phyloP scores from a whole-genome alignment of 2,797 vertebrate genomes.

The Microchirus variegatus region DNA sequence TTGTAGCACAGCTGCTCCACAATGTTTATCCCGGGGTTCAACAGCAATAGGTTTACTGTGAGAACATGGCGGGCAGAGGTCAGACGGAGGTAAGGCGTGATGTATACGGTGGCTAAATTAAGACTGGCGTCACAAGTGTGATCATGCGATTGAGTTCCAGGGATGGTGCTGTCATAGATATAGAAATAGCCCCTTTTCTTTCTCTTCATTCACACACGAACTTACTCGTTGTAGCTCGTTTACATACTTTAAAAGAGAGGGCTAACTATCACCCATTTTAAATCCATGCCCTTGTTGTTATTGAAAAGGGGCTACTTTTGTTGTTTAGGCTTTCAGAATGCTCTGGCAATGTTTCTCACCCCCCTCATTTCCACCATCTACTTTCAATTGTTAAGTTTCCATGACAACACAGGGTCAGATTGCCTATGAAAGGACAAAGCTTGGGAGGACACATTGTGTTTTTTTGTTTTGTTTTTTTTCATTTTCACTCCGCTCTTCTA shows the following conservation, averaged over 20 bases:
- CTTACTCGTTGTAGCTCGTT: conserved; percentile 10
- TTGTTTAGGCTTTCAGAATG: conserved; percentile 40
- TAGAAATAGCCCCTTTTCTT: conserved; percentile 2
- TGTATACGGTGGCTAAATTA: conserved; percentile 12
- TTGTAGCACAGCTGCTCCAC: neutral
- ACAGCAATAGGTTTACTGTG: neutral
- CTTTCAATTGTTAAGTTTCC: conserved; percentile 57
- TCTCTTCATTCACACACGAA: neutral
- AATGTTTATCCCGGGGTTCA: neutral
- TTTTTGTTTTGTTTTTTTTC: neutral
- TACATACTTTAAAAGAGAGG: conserved; percentile 30
- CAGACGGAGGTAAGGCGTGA: neutral
- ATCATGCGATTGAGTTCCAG: conserved; percentile 9
- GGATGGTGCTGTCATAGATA: conserved; percentile 14
- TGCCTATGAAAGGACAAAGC: conserved; percentile 26
- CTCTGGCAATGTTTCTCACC: conserved; percentile 25
- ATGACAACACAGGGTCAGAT: conserved; percentile 40
- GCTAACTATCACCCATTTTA: conserved; percentile 33
- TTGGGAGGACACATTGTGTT: conserved; percentile 11
- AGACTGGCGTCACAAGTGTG: conserved; percentile 4
- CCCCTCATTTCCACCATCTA: conserved; percentile 32
- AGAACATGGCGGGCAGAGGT: conserved; percentile 7
- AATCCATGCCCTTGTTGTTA: conserved; percentile 30
- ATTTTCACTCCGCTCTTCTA: conserved; percentile 1
- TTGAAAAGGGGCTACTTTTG: conserved; percentile 45